A percentile compares a stretch with the other conserved stretches of the same genome.
Conservation (phyloP, 2,888 invertebrate genomes). For the Dorcus parallelipipedus region DNA sequence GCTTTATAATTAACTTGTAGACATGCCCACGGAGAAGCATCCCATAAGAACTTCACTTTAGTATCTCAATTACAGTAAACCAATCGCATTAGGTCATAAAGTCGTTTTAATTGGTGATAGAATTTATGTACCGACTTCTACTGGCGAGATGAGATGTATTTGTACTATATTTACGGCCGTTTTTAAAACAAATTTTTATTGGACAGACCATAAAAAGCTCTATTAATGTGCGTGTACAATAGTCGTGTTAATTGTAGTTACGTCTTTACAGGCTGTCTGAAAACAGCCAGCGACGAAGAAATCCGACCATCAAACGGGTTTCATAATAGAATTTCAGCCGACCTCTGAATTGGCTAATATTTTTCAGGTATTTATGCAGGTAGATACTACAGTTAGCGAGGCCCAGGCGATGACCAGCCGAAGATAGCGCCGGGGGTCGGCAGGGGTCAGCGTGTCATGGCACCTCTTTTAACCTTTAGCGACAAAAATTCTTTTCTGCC, state of each 20-base stretch:
- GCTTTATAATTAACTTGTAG: neutral
- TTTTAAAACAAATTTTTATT: conserved; percentile 1
- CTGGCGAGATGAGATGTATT: neutral
- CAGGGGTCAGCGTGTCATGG: conserved; percentile 15
- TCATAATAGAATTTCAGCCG: neutral
- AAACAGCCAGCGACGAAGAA: too few species aligned
- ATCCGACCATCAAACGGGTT: too few species aligned
- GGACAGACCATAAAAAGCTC: neutral
- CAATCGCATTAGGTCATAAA: neutral
- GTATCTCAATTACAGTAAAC: conserved; percentile 1
- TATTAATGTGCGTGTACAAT: neutral
- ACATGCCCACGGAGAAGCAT: neutral
- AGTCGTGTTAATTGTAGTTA: too few species aligned
- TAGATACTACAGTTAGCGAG: neutral
- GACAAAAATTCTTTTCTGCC: conserved; percentile 14
- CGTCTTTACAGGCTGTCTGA: too few species aligned
- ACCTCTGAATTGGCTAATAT: neutral
- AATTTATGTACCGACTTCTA: neutral
- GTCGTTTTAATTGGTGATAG: neutral
- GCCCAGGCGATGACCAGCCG: neutral
- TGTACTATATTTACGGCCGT: neutral
- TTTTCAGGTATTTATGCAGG: conserved; percentile 1
- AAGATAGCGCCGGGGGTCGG: conserved; percentile 13
- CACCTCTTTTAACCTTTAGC: conserved; percentile 15
- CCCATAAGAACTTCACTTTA: neutral